Evolutionary conservation across 2,888 invertebrate species (phyloP).

Genomic region (Stramonita haemastoma): DNA sequence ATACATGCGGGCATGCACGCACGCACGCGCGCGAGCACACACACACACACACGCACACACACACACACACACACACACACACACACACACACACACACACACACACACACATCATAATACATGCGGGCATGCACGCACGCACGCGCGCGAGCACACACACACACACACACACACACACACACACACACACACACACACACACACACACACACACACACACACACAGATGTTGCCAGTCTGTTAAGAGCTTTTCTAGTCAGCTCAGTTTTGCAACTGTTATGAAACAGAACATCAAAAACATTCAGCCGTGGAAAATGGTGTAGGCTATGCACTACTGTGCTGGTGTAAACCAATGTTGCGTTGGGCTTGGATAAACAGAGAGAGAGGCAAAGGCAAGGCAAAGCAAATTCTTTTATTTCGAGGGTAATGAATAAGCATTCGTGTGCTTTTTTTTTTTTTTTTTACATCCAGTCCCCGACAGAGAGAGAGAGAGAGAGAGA

Average conservation of each 20-base stretch:
- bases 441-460: too few species aligned
- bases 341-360: too few species aligned
- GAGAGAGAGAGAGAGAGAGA: conserved; percentile 4
- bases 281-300: too few species aligned
- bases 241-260: too few species aligned
- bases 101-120: conserved; percentile 12
- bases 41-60: conserved; percentile 27
- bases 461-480: too few species aligned
- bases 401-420: too few species aligned
- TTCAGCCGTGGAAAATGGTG: too few species aligned
- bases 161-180: conserved; percentile 21
- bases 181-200: background rate
- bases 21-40: background rate
- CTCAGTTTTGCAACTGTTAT: too few species aligned
- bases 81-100: conserved; percentile 19
- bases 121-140: background rate
- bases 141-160: background rate
- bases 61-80: conserved; percentile 17
- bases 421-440: too few species aligned
- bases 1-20: background rate
- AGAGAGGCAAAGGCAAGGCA: too few species aligned
- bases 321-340: too few species aligned
- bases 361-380: background rate
- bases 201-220: conserved; percentile 30
- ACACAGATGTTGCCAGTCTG: background rate